Base-by-base conservation (phyloP, 2,888 invertebrate genomes). In the Sphaerolaimus hirsutus region DNA sequence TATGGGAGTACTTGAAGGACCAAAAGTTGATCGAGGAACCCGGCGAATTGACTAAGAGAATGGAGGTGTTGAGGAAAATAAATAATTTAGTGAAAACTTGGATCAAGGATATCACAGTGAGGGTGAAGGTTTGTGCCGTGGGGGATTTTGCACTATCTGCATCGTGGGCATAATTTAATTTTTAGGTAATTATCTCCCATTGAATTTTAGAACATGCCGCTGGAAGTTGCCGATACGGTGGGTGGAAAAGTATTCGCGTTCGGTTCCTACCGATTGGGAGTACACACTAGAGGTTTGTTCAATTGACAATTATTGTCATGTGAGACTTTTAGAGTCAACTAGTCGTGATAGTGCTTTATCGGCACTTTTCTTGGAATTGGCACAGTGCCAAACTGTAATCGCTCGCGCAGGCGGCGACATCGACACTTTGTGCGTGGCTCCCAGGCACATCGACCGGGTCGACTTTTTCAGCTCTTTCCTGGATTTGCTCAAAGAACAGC, bases 161-260 rank as follows among this genome's bases (percentile, higher is more conserved):
- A 12, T 22, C 23, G 32, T 38, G 19, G 14, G 14, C 12, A n/a
- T 14, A 17, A 25, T 23, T 17, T 5, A 19, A 35, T 47, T 52
- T 58, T 57, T 78, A 81, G 23, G 40, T 17, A 40, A 7, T 40
- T 40, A 22, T 37, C 37, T 5, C 4, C 10, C 17, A 12, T 37
- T 37, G 10, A n/a, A 5, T 19, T 37, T 7, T 32, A 43, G 43
- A 43, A 43, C n/a, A 3, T 43, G 3, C 27, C 29, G 21, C 7
- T n/a, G 4, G 43, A 43, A 2, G 43, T 25, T 5, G 43, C 43
- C 3, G 29, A 43, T 17, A 17, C 19, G 7, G 80, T 91, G 48
- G 91, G 93, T 23, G 97, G 97, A 2, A 91, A 91, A 69, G 86
- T 97, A 50, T 97, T 86, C 63, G 97, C 93, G n/a, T 99, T 97